Evolutionary conservation across 2,888 invertebrate species (phyloP).

Genomic region (Coleophora deauratella): DNA sequence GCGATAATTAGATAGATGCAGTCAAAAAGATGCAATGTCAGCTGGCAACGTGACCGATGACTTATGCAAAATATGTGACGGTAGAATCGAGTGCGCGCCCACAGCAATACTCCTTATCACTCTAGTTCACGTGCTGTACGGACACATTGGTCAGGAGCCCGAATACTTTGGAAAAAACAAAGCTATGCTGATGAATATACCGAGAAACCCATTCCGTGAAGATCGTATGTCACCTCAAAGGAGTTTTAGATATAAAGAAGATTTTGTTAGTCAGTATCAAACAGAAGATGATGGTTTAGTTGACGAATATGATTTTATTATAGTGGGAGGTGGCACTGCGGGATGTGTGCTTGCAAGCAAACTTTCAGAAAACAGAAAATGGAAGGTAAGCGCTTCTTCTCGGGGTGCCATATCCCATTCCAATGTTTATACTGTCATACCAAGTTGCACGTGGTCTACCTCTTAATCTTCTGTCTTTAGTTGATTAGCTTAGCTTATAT

Average conservation of each 20-base stretch:
- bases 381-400: conserved; percentile 40
- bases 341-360: conserved; percentile 61
- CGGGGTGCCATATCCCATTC: background rate
- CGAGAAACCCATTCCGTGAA: background rate
- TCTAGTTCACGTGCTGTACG: conserved; percentile 57
- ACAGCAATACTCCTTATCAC: conserved; percentile 61
- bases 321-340: conserved; percentile 61
- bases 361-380: conserved; percentile 56
- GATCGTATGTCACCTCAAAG: background rate
- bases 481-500: too few species aligned
- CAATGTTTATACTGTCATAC: background rate
- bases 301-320: conserved; percentile 49
- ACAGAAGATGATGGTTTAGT: background rate
- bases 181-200: conserved; percentile 11
- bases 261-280: background rate
- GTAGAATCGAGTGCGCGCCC: conserved; percentile 60
- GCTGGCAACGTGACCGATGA: conserved; percentile 49
- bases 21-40: conserved; percentile 52
- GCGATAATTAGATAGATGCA: background rate
- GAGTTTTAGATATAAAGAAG: conserved; percentile 1
- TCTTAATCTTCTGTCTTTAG: too few species aligned
- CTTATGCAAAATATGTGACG: conserved; percentile 61
- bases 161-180: conserved; percentile 46
- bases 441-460: too few species aligned
- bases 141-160: conserved; percentile 50